Evolutionary conservation across 2,888 invertebrate species (phyloP).

Genomic region (Leptinotarsa peninsularis): DNA sequence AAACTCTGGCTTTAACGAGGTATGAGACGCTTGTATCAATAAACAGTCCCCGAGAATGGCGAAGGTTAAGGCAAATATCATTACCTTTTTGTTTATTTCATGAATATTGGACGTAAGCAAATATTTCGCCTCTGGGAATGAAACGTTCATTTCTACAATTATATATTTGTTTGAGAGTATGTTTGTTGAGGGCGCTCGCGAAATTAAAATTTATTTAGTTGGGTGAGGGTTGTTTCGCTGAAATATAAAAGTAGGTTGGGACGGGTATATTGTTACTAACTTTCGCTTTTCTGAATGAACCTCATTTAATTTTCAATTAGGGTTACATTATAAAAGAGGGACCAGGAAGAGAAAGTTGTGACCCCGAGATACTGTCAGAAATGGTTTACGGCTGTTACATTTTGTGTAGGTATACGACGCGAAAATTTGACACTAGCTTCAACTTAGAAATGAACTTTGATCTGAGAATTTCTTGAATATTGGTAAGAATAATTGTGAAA

Average conservation of each 20-base stretch:
- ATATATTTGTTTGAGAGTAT: background rate
- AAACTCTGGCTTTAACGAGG: background rate
- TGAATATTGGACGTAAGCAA: background rate
- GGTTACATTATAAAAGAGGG: background rate
- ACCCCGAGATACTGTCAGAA: too few relatives aligned
- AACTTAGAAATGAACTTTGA: too few relatives aligned
- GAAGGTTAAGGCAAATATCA: background rate
- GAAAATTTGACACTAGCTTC: too few relatives aligned
- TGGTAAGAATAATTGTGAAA: too few relatives aligned
- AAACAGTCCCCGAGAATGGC: background rate
- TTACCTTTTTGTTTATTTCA: background rate
- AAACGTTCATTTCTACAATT: background rate
- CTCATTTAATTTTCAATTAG: background rate
- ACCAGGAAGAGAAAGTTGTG: too few relatives aligned
- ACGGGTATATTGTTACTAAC: background rate
- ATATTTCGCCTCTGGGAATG: background rate
- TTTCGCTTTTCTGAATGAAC: background rate
- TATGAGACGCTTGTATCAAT: background rate
- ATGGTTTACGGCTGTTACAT: too few relatives aligned
- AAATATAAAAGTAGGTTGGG: background rate
- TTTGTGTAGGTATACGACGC: too few relatives aligned
- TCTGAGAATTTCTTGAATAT: too few relatives aligned
- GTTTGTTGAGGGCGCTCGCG: background rate
- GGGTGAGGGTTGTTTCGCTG: background rate
- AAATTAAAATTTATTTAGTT: background rate